Evolutionary conservation across 2,888 invertebrate species (phyloP).

Genomic region (Lumbricus terrestris): DNA sequence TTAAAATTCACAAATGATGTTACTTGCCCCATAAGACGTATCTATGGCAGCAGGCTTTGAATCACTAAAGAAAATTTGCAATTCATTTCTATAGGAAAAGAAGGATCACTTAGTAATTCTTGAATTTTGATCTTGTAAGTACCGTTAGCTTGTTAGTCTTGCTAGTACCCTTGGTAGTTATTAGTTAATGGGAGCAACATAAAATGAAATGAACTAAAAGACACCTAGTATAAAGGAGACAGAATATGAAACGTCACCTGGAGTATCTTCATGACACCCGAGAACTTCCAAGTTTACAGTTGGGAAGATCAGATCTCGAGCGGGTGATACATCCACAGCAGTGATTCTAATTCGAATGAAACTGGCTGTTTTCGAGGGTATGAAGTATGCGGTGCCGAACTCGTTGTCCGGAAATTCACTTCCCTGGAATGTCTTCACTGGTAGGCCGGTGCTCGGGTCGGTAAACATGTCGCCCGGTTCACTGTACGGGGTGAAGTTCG

Average conservation of each 20-base stretch:
- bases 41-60: too few relatives aligned
- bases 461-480: neutral
- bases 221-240: neutral
- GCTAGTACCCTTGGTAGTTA: too few relatives aligned
- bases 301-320: neutral
- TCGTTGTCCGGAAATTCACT: neutral
- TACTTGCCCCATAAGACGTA: too few relatives aligned
- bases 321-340: neutral
- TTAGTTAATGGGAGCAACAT: neutral
- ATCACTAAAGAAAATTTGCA: too few relatives aligned
- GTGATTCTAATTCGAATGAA: neutral
- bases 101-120: too few relatives aligned
- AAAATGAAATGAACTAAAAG: neutral
- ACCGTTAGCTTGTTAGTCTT: too few relatives aligned
- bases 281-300: slow-evolving; percentile 20
- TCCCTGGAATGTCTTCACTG: slow-evolving; percentile 18
- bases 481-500: slow-evolving; percentile 11
- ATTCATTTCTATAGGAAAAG: too few relatives aligned
- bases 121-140: neutral
- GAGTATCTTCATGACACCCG: slow-evolving; percentile 15
- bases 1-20: too few relatives aligned
- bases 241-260: neutral
- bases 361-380: neutral
- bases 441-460: neutral
- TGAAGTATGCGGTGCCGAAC: neutral